Evolutionary conservation across 1,140 invertebrate species (phyloP).

Genomic region (Drosophila sucinea): DNA sequence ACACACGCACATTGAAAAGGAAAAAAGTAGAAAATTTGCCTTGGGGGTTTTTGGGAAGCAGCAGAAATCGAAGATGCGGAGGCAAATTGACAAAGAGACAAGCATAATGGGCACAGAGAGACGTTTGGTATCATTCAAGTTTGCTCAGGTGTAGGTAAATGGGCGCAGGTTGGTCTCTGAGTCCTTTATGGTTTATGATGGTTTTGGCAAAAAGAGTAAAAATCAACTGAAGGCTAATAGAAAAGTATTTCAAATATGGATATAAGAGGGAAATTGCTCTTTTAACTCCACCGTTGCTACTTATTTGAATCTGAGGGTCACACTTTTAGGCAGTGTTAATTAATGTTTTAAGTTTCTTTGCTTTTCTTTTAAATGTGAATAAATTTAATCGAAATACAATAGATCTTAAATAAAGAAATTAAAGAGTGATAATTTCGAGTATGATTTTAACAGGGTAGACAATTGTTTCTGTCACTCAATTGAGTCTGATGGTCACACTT

Average conservation of each 20-base stretch:
- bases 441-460: no score
- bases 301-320: no score
- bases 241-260: background rate
- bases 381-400: no score
- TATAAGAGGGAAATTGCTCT: no score
- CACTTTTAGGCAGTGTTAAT: no score
- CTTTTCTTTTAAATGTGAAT: no score
- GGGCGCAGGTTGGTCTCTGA: background rate
- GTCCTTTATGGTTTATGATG: background rate
- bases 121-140: background rate
- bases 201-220: background rate
- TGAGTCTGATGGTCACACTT: no score
- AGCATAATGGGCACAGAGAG: background rate
- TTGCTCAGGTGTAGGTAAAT: background rate
- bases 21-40: background rate
- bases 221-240: background rate
- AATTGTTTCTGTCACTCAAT: no score
- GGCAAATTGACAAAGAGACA: constrained; percentile 2
- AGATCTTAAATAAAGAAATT: no score
- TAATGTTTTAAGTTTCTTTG: no score
- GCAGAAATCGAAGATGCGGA: background rate
- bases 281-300: no score
- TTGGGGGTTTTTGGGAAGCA: background rate
- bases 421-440: no score
- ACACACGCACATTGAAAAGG: background rate